Evolutionary conservation across 2,888 invertebrate species (phyloP).

Genomic region (Alsophila aescularia): DNA sequence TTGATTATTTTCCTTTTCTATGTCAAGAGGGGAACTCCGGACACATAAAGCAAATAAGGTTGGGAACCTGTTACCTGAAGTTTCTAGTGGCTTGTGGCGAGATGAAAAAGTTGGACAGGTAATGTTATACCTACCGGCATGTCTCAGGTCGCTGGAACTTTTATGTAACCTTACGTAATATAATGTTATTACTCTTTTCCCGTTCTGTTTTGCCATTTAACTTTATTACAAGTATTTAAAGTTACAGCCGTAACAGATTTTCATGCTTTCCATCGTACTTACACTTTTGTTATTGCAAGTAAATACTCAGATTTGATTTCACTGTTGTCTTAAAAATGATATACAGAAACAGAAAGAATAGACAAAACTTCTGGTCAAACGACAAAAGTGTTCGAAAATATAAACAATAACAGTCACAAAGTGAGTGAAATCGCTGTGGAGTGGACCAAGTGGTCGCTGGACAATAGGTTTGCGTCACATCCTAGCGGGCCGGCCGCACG

Average conservation of each 20-base stretch:
- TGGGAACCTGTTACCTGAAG: not conserved
- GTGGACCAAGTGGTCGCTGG: conserved; percentile 56
- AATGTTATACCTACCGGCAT: conserved; percentile 6
- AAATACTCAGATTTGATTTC: not conserved
- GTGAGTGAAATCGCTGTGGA: conserved; percentile 68
- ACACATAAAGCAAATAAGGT: conserved; percentile 4
- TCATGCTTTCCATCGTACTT: not conserved
- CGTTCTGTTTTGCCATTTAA: conserved; percentile 5
- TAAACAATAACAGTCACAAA: conserved; percentile 49
- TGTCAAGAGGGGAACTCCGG: not conserved
- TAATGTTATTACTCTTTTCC: conserved; percentile 15
- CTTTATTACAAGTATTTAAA: not conserved
- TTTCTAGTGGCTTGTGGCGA: conserved; percentile 6
- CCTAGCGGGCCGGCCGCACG: conserved; percentile 46
- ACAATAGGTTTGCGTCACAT: conserved; percentile 73
- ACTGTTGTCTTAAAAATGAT: not conserved
- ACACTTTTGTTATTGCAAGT: not conserved
- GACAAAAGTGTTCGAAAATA: conserved; percentile 32
- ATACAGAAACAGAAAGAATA: not conserved
- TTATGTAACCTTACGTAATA: conserved; percentile 15
- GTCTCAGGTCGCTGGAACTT: conserved; percentile 3
- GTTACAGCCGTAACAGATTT: conserved; percentile 1
- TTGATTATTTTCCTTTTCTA: not conserved
- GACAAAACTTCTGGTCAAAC: conserved; percentile 1
- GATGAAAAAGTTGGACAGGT: conserved; percentile 10